Conservation (phyloP, 1,140 invertebrate genomes). For the Metopolophium dirhodum region DNA sequence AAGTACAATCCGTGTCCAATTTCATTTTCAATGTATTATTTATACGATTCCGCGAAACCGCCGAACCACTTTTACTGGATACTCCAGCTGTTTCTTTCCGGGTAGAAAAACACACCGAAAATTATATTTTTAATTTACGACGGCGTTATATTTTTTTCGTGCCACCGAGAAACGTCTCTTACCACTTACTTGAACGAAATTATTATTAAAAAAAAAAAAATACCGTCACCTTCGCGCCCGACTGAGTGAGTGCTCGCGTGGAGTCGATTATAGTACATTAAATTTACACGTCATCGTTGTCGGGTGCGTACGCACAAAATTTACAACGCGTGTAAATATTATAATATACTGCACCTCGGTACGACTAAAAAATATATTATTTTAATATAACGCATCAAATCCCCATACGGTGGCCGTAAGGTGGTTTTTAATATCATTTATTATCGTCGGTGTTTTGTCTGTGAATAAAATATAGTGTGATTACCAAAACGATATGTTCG, state of each 20-base stretch:
- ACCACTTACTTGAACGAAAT: neutral
- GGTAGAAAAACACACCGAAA: neutral
- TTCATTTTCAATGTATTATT: neutral
- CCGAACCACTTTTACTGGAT: neutral
- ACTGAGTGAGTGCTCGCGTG: neutral
- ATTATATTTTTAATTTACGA: slow-evolving; percentile 20
- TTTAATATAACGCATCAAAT: neutral
- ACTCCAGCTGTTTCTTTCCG: neutral
- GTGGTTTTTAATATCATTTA: neutral
- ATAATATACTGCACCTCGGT: neutral
- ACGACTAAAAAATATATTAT: neutral
- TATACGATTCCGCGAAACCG: neutral
- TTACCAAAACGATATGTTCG: no score
- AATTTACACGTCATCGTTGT: neutral
- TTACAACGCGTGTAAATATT: neutral
- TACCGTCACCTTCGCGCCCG: neutral
- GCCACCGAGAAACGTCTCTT: neutral
- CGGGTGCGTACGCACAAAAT: neutral
- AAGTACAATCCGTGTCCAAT: neutral
- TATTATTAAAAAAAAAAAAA: neutral
- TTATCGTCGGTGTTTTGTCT: neutral
- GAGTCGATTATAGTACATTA: neutral
- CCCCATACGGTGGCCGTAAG: neutral
- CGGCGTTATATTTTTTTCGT: neutral
- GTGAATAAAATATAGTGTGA: neutral